Conservation (phyloP, 2,113 vertebrate species). For the Pterocles orientalis region DNA sequence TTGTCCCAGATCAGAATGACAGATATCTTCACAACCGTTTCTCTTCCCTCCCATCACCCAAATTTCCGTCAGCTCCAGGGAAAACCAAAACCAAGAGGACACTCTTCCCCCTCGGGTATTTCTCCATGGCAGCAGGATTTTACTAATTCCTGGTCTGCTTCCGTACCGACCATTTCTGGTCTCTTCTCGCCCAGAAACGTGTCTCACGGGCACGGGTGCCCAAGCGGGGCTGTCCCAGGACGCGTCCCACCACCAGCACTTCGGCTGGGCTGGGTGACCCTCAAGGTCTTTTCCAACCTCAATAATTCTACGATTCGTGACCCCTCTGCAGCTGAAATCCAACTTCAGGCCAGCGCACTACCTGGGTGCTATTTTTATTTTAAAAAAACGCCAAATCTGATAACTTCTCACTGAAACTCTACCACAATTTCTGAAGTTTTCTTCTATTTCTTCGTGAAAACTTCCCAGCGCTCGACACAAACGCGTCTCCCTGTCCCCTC, state of each 20-base stretch:
- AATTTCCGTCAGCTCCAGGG: background rate
- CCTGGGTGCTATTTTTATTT: accelerated
- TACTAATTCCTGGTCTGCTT: background rate
- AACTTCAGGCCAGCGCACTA: background rate
- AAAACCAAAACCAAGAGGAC: background rate
- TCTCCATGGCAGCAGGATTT: background rate
- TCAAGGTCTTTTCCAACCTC: too few species aligned
- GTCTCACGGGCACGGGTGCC: accelerated
- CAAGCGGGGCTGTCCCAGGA: background rate
- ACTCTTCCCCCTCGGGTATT: background rate
- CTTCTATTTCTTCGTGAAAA: too few species aligned
- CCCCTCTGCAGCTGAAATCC: background rate
- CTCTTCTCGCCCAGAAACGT: background rate
- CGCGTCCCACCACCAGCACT: accelerated
- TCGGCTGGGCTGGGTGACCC: too few species aligned
- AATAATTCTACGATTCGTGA: too few species aligned
- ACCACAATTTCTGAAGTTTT: background rate
- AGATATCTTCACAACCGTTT: accelerated
- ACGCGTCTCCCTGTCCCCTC: too few species aligned
- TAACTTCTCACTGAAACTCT: background rate
- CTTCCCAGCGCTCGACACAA: background rate
- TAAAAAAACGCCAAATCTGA: background rate
- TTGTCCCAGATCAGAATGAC: background rate
- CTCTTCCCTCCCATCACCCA: background rate
- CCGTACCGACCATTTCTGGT: background rate